Evolutionary conservation across 2,888 invertebrate genomes (phyloP), one percentile per base, ranked within the genome.

Genomic region (Cerastis rubricosa): DNA sequence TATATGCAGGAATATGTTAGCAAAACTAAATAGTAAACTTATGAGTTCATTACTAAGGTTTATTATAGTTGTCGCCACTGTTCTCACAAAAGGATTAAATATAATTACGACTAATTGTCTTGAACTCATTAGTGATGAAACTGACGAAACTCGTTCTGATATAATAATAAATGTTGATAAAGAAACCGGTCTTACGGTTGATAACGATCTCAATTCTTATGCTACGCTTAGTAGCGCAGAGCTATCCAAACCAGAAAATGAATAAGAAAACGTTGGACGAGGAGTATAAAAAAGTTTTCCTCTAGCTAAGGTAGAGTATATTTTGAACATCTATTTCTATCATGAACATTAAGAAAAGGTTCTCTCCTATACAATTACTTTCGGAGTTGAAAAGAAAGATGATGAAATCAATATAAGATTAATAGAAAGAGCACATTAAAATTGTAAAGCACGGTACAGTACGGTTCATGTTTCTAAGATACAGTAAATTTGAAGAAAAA

Each of bases 261-360:
- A 49, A 43, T 3, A 69, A 47, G 35, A n/a, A 71, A 63, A 40
- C 0, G 7, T 63, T 22, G 51, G 35, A 51, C 9, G 22, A 35
- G 7, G 40, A 1, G 25, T 11, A 40, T 45, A 19, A 11, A 61
- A 47, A 1, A 11, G 5, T 25, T 22, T 57, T 77, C 14, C 7
- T 49, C 0, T 40, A 29, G 2, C 5, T 1, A 25, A 8, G 2
- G 0, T 0, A 29, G 7, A 22, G 8, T 6, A 7, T 22, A 22
- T 75, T 49, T 47, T 12, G 25, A 25, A 40, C 2, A 25, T 45
- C 29, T 8, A 25, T 59, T 57, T 59, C 17, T 12, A 29, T 29
- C 17, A 59, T 17, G 8, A 59, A 59, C 8, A 57, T 17, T 25
- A 59, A 40, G 0, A 7, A 22, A 51, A 47, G 14, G 14, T 11